These are phyloP conservation scores for Nannoperca obscura DNA, from an alignment of 2,797 vertebrate species.

Conservation along the genomic window DNA sequence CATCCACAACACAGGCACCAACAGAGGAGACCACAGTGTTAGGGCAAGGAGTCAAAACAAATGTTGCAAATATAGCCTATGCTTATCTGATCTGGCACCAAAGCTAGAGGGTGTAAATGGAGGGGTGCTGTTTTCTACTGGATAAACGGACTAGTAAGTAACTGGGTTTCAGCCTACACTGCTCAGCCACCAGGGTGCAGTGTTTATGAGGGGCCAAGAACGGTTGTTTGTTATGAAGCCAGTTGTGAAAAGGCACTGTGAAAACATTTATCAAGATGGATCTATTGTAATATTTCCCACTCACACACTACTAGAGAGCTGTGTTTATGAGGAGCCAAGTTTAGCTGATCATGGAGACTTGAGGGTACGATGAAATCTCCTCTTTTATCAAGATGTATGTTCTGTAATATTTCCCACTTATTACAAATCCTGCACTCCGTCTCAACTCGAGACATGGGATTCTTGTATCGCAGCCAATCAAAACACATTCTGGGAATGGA, in stretches of 20 bases:
- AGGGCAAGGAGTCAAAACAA: slow-evolving; percentile 74
- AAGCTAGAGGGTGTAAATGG: slow-evolving; percentile 48
- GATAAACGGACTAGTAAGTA: slow-evolving; percentile 44
- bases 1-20: slow-evolving; percentile 37
- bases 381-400: slow-evolving; percentile 72
- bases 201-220: slow-evolving; percentile 56
- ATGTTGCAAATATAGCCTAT: slow-evolving; percentile 60
- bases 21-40: slow-evolving; percentile 51
- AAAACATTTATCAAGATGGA: slow-evolving; percentile 59
- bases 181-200: slow-evolving; percentile 66
- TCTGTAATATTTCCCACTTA: slow-evolving; percentile 72
- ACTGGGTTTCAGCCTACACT: slow-evolving; percentile 27
- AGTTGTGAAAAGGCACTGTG: slow-evolving; percentile 29
- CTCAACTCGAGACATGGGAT: slow-evolving; percentile 60
- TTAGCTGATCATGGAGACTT: slow-evolving; percentile 41
- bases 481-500: slow-evolving; percentile 70
- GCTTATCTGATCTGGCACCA: slow-evolving; percentile 70
- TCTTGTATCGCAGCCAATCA: slow-evolving; percentile 73
- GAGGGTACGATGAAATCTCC: slow-evolving; percentile 51
- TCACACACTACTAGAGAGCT: slow-evolving; percentile 41
- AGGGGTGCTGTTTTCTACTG: slow-evolving; percentile 38
- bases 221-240: slow-evolving; percentile 13
- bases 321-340: slow-evolving; percentile 50
- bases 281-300: slow-evolving; percentile 65
- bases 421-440: slow-evolving; percentile 62